Evolutionary conservation across 2,113 vertebrate genomes (phyloP), one percentile per base, ranked within the genome.

Genomic region (Oryzias melastigma): DNA sequence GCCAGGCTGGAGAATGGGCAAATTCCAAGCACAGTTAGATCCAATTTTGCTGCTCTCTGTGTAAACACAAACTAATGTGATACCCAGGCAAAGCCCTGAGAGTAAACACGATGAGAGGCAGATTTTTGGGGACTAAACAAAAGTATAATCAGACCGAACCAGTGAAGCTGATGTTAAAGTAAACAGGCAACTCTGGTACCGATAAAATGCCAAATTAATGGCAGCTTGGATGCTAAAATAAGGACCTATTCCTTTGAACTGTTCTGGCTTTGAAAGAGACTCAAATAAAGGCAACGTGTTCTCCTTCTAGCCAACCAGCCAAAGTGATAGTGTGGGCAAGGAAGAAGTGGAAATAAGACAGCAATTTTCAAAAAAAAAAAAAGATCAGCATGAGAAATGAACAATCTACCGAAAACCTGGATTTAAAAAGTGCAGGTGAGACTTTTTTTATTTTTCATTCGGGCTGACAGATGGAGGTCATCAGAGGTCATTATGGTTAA

Each of bases 291-390:
- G 64, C 63, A 79, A 62, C 66, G 74, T 68, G 57, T 74, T 83
- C 52, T 43, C 75, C 84, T 87, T 84, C 80, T 77, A 87, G 81
- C 85, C 88, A 85, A 85, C 76, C 15, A 71, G 75, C 54, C 25
- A 15, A 55, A 63, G 66, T 77, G 67, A 73, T 60, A 68, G 58
- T 76, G 71, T 73, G 55, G 58, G 58, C 58, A 68, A 62, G 75
- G 77, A 63, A 70, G 60, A 50, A 66, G 71, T 49, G 71, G 73
- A 85, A 89, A 90, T 85, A 72, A 70, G 48, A 76, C 73, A 45
- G 43, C 69, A 68, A 75, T 88, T 80, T 81, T 82, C 42, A 65
- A 73, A 73, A 59, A 53, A 80, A 65, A 59, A 51, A 78, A 71
- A 71, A 18, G 50, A 42, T 35, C 40, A 35, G 48, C 45, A 22